These are phyloP conservation scores for Craniophora ligustri DNA, from an alignment of 2,888 invertebrate genomes.

Conservation along the genomic window DNA sequence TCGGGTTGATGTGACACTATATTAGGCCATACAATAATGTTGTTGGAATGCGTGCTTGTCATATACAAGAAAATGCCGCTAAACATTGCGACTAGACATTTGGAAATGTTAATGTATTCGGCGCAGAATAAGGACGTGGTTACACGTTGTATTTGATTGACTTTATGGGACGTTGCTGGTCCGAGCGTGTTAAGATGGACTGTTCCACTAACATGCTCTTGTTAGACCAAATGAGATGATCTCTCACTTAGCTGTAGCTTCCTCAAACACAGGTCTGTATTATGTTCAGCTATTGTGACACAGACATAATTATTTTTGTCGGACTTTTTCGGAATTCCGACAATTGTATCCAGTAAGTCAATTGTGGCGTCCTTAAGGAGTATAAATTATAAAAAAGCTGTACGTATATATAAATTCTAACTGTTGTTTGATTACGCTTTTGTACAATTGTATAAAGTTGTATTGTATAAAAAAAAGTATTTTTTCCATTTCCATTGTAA, in stretches of 20 bases:
- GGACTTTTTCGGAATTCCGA: constrained; percentile 17
- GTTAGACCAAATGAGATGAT: constrained; percentile 37
- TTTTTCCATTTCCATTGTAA: constrained; percentile 39
- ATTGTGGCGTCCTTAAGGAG: constrained; percentile 52
- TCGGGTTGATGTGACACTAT: no score
- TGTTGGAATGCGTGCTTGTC: no score
- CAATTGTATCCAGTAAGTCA: constrained; percentile 49
- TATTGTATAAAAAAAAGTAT: constrained; percentile 42
- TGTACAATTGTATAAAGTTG: constrained; percentile 50
- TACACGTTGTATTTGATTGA: no score
- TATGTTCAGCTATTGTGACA: constrained; percentile 7
- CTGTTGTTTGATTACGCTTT: constrained; percentile 46
- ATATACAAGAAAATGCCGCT: no score
- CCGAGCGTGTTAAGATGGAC: no score
- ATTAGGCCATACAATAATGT: no score
- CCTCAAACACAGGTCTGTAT: not conserved
- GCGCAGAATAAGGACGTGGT: no score
- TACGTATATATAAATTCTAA: constrained; percentile 33
- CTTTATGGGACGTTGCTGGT: no score
- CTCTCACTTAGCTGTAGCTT: constrained; percentile 12
- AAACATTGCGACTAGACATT: no score
- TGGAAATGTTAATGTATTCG: no score
- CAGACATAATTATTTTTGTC: constrained; percentile 35
- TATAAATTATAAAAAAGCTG: constrained; percentile 17
- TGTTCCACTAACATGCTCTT: constrained; percentile 37